phyloP scores from a whole-genome alignment of 2,113 vertebrate genomes.

The Saccopteryx bilineata region DNA sequence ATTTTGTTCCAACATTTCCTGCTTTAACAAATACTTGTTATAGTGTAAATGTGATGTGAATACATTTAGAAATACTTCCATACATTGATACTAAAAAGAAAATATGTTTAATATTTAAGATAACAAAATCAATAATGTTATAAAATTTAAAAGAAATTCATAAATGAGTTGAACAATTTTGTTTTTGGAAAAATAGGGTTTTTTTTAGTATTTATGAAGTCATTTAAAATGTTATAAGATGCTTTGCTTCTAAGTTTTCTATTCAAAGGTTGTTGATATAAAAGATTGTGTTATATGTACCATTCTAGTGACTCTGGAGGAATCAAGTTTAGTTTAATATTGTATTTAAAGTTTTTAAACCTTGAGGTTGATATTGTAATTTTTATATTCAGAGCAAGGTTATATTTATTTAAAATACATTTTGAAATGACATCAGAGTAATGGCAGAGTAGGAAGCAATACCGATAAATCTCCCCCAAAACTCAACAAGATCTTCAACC shows the following conservation, averaged over 20 bases:
- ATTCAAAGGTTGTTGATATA: neutral
- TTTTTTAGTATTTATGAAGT: neutral
- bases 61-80: neutral
- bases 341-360: neutral
- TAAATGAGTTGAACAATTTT: neutral
- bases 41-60: neutral
- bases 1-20: neutral
- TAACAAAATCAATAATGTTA: neutral
- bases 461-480: no score
- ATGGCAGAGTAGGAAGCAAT: no score
- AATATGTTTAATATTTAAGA: neutral
- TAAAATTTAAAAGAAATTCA: neutral
- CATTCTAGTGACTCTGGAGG: neutral
- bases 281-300: neutral
- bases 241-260: neutral
- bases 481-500: no score
- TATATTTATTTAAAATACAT: neutral
- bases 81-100: neutral
- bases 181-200: neutral
- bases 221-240: neutral
- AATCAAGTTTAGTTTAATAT: slow-evolving; percentile 13
- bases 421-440: no score
- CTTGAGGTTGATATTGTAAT: neutral
- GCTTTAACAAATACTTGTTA: neutral
- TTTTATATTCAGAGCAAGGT: neutral